These are phyloP conservation scores for Octodon degus DNA, from an alignment of 2,113 vertebrate genomes.

Conservation along the genomic window DNA sequence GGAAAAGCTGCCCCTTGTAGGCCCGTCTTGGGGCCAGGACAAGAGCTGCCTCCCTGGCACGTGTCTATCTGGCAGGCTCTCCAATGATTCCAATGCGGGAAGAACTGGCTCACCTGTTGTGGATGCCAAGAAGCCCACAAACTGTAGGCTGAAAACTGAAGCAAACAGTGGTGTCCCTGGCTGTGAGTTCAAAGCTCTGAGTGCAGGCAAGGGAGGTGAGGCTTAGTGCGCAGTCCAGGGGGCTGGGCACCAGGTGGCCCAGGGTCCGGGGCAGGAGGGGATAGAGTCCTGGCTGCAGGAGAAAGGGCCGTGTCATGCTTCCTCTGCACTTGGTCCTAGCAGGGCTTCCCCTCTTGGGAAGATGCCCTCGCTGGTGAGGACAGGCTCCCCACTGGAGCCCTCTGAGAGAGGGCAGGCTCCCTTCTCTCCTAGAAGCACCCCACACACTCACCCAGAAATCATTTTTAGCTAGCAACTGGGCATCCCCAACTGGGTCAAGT, in stretches of 20 bases:
- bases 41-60: background rate
- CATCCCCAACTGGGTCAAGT: background rate
- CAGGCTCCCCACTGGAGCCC: background rate
- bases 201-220: rapidly evolving
- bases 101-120: background rate
- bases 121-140: background rate
- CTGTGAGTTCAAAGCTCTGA: background rate
- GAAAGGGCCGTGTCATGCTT: background rate
- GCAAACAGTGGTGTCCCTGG: background rate
- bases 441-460: background rate
- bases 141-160: background rate
- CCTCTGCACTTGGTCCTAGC: background rate
- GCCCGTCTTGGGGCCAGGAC: background rate
- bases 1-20: background rate
- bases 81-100: background rate
- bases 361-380: background rate
- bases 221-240: background rate
- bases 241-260: background rate
- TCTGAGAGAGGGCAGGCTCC: background rate
- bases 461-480: background rate
- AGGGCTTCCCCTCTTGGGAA: background rate
- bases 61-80: background rate
- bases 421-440: background rate
- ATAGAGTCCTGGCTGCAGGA: background rate
- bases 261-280: background rate